Percentiles rank a stretch among this genome's conserved stretches.
Evolutionary conservation across 2,113 vertebrate genomes (phyloP).

Genomic region (Chinchilla lanigera): DNA sequence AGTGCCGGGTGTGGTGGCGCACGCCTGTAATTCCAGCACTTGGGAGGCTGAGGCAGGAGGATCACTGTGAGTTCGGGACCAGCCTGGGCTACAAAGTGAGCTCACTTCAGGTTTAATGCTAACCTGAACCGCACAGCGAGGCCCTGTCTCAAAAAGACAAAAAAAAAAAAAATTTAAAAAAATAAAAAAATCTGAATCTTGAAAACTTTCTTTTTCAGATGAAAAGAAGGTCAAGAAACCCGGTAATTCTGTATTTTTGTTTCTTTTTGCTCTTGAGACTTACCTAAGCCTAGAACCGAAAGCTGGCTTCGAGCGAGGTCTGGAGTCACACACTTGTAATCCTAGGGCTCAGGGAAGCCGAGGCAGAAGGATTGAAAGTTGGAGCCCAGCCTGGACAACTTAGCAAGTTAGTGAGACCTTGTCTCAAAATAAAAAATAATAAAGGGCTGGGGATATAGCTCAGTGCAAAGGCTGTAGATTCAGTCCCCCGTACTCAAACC

Average conservation of each 20-base stretch:
- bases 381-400: neutral
- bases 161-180: too few relatives aligned
- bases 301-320: neutral
- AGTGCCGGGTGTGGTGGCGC: too few relatives aligned
- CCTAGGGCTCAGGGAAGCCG: neutral
- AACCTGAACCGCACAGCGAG: too few relatives aligned
- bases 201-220: conserved; percentile 76
- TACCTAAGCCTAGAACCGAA: neutral
- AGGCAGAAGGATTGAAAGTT: neutral
- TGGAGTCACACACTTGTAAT: neutral
- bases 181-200: conserved; percentile 61
- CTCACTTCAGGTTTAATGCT: too few relatives aligned
- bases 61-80: too few relatives aligned
- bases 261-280: neutral
- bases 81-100: too few relatives aligned
- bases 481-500: neutral
- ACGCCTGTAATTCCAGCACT: too few relatives aligned
- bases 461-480: neutral
- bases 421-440: neutral
- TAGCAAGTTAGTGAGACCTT: neutral
- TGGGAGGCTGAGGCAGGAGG: too few relatives aligned
- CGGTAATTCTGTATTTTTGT: conserved; percentile 78
- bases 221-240: conserved; percentile 80
- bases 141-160: too few relatives aligned
- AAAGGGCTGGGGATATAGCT: neutral